Evolutionary conservation across 2,797 vertebrate species (phyloP).

Genomic region (Arvicola amphibius): DNA sequence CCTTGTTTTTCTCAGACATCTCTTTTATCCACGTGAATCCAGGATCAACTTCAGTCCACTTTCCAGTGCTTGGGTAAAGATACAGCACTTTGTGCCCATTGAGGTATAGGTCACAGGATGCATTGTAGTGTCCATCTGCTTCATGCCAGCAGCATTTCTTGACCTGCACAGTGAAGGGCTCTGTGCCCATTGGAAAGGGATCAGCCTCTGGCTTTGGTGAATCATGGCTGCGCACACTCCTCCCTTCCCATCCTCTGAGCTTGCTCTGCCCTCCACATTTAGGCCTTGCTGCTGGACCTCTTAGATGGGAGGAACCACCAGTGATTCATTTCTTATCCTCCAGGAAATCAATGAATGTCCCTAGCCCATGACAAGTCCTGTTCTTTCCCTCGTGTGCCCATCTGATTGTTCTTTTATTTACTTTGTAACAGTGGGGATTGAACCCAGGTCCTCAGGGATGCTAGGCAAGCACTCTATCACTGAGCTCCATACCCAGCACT

Average conservation of each 20-base stretch:
- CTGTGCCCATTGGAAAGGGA: background rate
- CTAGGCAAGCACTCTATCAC: background rate
- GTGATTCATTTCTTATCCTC: background rate
- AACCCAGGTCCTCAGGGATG: too few species aligned
- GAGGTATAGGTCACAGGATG: fast-evolving
- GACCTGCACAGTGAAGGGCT: background rate
- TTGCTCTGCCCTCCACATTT: background rate
- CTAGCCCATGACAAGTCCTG: background rate
- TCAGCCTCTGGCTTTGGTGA: background rate
- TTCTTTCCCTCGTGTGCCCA: background rate
- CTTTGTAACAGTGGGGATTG: background rate
- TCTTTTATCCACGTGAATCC: fast-evolving
- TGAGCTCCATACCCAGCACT: background rate
- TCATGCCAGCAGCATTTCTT: background rate
- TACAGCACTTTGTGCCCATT: fast-evolving
- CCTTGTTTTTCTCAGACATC: fast-evolving
- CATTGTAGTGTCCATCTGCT: fast-evolving
- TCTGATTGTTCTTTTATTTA: background rate
- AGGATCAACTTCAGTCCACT: too few species aligned
- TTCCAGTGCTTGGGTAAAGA: fast-evolving
- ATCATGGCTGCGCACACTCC: too few species aligned
- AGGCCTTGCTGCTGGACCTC: fast-evolving
- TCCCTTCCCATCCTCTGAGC: background rate
- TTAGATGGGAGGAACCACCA: fast-evolving
- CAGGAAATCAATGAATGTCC: background rate